phyloP scores from a whole-genome alignment of 2,888 invertebrate genomes.

The Andrena bicolor region DNA sequence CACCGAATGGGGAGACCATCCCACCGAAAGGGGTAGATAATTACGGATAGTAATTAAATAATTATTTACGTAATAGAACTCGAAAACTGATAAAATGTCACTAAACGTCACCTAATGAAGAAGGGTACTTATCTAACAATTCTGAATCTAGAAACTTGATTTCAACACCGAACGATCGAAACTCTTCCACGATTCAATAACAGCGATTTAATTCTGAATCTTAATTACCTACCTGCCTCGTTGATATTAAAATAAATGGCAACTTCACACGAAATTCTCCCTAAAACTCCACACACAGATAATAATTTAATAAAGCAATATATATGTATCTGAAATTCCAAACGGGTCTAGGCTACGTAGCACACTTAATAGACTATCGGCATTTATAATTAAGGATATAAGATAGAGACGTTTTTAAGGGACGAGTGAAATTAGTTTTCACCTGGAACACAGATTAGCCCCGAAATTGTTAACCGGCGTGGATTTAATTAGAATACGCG shows the following conservation, averaged over 20 bases:
- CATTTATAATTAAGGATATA: not conserved
- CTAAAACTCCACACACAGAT: too few relatives aligned
- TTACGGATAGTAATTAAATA: conserved; percentile 27
- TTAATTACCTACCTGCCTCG: too few relatives aligned
- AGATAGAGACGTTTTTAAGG: not conserved
- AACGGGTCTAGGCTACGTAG: too few relatives aligned
- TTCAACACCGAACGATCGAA: not conserved
- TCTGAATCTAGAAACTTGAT: not conserved
- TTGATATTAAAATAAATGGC: too few relatives aligned
- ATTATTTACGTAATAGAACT: conserved; percentile 26
- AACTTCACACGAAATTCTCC: too few relatives aligned
- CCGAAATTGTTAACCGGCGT: conserved; percentile 1
- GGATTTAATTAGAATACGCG: conserved; percentile 29
- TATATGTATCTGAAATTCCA: not conserved
- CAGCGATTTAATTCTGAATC: not conserved
- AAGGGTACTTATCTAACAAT: not conserved
- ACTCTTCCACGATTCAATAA: not conserved
- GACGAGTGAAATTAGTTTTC: not conserved
- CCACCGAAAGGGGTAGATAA: conserved; percentile 14
- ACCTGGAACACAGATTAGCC: not conserved
- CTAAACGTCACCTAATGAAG: not conserved
- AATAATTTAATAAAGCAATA: not conserved
- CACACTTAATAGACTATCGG: too few relatives aligned
- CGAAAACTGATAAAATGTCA: conserved; percentile 4
- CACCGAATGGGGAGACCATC: not conserved